A percentile compares a stretch with the other conserved stretches of the same genome.
Conservation (phyloP, 2,888 invertebrate genomes). For the Dromius quadrimaculatus region DNA sequence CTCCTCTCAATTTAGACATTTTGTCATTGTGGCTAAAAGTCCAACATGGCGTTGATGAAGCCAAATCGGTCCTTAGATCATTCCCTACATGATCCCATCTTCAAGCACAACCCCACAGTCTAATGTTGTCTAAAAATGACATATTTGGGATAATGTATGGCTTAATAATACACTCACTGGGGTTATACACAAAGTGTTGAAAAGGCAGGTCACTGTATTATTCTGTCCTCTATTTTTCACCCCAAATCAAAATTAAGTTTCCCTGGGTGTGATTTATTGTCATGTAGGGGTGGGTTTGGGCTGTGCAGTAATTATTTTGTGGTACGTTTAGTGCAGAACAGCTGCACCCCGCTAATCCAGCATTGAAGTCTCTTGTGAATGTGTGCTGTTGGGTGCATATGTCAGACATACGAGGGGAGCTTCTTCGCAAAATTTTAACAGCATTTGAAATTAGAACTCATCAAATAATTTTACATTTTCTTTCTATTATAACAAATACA, state of each 20-base stretch:
- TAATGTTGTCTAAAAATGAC: constrained; percentile 62
- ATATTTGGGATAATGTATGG: constrained; percentile 65
- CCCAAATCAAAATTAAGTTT: constrained; percentile 59
- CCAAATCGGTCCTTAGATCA: constrained; percentile 60
- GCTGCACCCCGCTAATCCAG: constrained; percentile 64
- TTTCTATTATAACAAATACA: too few relatives aligned
- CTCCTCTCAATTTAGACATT: constrained; percentile 62
- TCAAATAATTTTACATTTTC: too few relatives aligned
- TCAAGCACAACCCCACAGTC: constrained; percentile 59
- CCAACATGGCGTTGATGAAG: constrained; percentile 62
- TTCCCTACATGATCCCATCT: constrained; percentile 54
- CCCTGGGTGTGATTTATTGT: constrained; percentile 53
- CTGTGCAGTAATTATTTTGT: constrained; percentile 57
- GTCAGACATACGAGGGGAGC: constrained; percentile 62
- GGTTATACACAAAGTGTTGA: constrained; percentile 61
- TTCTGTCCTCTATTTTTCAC: constrained; percentile 64
- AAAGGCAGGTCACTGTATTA: constrained; percentile 69
- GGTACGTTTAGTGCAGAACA: constrained; percentile 63
- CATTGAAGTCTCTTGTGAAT: constrained; percentile 59
- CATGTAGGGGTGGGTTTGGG: constrained; percentile 2
- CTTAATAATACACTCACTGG: constrained; percentile 64
- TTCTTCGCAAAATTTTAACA: too few relatives aligned
- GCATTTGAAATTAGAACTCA: background rate
- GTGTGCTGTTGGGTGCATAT: constrained; percentile 63
- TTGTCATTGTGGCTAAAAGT: constrained; percentile 62